A percentile compares a stretch with the other conserved stretches of the same genome.
These are phyloP conservation scores for Protonemura montana DNA, from an alignment of 2,888 invertebrate species.

Conservation along the genomic window DNA sequence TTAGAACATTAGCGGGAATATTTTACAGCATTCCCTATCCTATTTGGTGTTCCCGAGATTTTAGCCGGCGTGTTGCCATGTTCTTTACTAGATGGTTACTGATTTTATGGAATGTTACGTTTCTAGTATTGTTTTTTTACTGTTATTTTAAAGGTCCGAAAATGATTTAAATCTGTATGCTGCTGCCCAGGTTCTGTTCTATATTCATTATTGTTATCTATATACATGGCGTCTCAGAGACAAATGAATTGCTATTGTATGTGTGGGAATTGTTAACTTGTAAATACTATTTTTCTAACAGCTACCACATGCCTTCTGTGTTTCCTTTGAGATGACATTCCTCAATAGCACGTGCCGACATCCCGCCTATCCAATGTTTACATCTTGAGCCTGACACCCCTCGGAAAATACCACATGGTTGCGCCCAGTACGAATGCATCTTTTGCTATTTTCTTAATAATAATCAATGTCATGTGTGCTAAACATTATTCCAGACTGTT, in stretches of 20 bases:
- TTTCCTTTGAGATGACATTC: neutral
- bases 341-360: neutral
- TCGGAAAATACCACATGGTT: constrained; percentile 37
- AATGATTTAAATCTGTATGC: neutral
- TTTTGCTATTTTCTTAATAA: constrained; percentile 15
- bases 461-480: constrained; percentile 14
- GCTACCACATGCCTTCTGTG: neutral
- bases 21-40: neutral
- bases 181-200: neutral
- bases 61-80: neutral
- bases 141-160: neutral
- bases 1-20: neutral
- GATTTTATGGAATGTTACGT: neutral
- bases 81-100: neutral
- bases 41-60: neutral
- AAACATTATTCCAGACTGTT: neutral
- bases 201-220: constrained; percentile 22
- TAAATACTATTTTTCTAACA: constrained; percentile 38
- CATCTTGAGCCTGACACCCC: constrained; percentile 35
- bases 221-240: neutral
- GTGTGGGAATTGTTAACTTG: constrained; percentile 31
- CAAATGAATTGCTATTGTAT: constrained; percentile 2
- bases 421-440: constrained; percentile 15
- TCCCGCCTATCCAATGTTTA: constrained; percentile 44
- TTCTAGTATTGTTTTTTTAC: neutral